phyloP scores from a whole-genome alignment of 2,888 invertebrate genomes.

The Nomada lathburiana region DNA sequence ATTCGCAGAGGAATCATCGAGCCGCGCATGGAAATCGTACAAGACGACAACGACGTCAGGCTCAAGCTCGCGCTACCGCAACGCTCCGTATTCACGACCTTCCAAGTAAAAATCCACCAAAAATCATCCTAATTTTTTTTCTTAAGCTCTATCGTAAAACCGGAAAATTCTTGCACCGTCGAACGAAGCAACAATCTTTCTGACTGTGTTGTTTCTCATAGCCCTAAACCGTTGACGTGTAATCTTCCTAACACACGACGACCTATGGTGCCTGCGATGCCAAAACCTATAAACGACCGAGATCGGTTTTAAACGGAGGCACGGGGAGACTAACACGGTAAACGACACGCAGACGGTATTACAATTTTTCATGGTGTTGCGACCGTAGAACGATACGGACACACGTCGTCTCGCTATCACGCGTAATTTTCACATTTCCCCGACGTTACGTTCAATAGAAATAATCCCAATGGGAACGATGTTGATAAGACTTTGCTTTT shows the following conservation, averaged over 20 bases:
- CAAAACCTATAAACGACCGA: slow-evolving; percentile 64
- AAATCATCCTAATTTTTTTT: slow-evolving; percentile 40
- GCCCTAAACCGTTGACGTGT: slow-evolving; percentile 66
- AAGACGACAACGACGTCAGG: slow-evolving; percentile 85
- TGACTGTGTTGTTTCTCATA: slow-evolving; percentile 65
- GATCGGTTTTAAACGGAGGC: slow-evolving; percentile 52
- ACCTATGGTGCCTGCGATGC: slow-evolving; percentile 60
- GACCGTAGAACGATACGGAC: background rate
- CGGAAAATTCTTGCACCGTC: background rate
- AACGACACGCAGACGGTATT: slow-evolving; percentile 29
- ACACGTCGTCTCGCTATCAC: background rate
- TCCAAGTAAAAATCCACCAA: slow-evolving; percentile 84
- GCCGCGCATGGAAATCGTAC: slow-evolving; percentile 87
- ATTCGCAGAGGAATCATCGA: slow-evolving; percentile 86
- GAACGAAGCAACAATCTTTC: slow-evolving; percentile 17
- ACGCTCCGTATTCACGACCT: slow-evolving; percentile 87
- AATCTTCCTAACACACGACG: slow-evolving; percentile 64
- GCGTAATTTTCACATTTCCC: background rate
- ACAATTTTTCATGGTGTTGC: slow-evolving; percentile 43
- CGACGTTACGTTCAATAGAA: background rate
- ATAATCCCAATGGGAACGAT: no score
- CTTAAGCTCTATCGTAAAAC: slow-evolving; percentile 40
- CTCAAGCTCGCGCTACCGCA: slow-evolving; percentile 86
- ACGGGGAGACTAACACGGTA: slow-evolving; percentile 43
- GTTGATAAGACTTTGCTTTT: background rate